Conservation (phyloP, 2,888 invertebrate genomes). For the Acanthosoma haemorrhoidale region DNA sequence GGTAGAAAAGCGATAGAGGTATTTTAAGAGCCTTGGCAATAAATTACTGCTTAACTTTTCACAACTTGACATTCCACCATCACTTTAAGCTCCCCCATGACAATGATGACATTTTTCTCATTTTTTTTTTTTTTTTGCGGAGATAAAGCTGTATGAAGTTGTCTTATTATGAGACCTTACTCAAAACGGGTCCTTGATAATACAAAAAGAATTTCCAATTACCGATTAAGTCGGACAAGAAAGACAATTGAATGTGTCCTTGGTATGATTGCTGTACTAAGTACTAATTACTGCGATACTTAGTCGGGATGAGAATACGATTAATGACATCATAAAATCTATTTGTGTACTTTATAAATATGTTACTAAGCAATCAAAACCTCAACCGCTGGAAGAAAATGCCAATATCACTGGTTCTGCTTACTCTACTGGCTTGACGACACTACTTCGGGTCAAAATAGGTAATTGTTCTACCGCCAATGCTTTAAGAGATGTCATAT, state of each 20-base stretch:
- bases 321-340: conserved; percentile 38
- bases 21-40: conserved; percentile 41
- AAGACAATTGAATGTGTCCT: conserved; percentile 37
- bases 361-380: conserved; percentile 33
- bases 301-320: conserved; percentile 35
- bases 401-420: background rate
- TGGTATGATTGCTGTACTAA: conserved; percentile 39
- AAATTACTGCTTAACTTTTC: conserved; percentile 33
- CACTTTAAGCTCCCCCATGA: conserved; percentile 21
- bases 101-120: background rate
- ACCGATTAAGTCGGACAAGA: conserved; percentile 39
- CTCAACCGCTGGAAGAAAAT: background rate
- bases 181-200: conserved; percentile 39
- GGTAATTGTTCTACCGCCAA: conserved; percentile 26
- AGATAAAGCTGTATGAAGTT: conserved; percentile 40
- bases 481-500: conserved; percentile 34
- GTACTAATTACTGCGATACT: conserved; percentile 39
- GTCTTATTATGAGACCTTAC: conserved; percentile 42
- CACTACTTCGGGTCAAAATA: conserved; percentile 13
- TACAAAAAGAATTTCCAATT: conserved; percentile 40
- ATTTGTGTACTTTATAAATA: conserved; percentile 40
- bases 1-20: conserved; percentile 43
- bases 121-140: conserved; percentile 39
- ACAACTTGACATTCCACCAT: conserved; percentile 31
- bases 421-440: background rate